Evolutionary conservation across 2,888 invertebrate species (phyloP).

Genomic region (Meteorus colon): DNA sequence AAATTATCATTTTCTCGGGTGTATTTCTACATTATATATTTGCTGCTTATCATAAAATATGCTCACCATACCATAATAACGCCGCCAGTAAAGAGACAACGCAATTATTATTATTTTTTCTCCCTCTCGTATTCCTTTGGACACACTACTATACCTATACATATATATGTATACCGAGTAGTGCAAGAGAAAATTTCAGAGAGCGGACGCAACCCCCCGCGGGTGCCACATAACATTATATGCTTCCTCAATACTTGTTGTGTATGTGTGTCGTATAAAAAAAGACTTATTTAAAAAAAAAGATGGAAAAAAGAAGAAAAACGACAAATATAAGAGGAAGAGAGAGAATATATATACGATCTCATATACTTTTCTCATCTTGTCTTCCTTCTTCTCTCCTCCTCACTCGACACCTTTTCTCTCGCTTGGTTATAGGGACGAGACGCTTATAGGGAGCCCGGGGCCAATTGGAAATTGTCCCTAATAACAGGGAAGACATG

Average conservation of each 20-base stretch:
- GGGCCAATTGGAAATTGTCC: conserved; percentile 73
- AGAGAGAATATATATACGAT: conserved; percentile 13
- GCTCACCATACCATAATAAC: conserved; percentile 56
- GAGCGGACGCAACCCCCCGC: conserved; percentile 53
- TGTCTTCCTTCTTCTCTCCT: conserved; percentile 47
- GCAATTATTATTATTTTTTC: conserved; percentile 12
- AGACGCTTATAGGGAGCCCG: conserved; percentile 54
- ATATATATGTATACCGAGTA: not conserved
- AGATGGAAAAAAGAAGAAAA: conserved; percentile 4
- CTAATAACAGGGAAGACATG: conserved; percentile 71
- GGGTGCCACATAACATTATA: conserved; percentile 65
- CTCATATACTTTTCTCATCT: conserved; percentile 33
- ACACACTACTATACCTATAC: not conserved
- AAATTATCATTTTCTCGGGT: not conserved
- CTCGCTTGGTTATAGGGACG: conserved; percentile 45
- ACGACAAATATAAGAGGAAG: not conserved
- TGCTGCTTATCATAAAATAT: conserved; percentile 72
- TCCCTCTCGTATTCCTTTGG: not conserved
- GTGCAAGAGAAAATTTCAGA: conserved; percentile 11
- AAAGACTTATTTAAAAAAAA: not conserved
- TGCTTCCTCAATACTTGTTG: conserved; percentile 56
- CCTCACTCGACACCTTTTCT: conserved; percentile 50
- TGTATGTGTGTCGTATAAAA: conserved; percentile 24
- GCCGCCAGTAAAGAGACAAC: conserved; percentile 33
- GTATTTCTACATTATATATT: conserved; percentile 52